These are phyloP conservation scores for Corythornis cristatus DNA, from an alignment of 2,113 vertebrate genomes.

Conservation along the genomic window DNA sequence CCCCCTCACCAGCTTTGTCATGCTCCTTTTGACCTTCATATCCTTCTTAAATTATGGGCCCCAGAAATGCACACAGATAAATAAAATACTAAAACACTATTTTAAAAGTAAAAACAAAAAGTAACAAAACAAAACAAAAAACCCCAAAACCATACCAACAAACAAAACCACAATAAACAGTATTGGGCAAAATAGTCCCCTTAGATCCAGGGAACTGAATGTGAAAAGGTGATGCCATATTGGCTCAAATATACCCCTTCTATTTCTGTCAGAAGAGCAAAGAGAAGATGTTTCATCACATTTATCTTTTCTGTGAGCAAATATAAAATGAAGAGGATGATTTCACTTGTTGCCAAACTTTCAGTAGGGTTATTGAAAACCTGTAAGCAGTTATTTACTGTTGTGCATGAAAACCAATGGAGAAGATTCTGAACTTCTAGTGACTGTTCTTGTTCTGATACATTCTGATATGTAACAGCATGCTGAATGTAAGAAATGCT, in stretches of 20 bases:
- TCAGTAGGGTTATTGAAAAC: neutral
- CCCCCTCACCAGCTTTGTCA: neutral
- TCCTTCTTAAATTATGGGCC: neutral
- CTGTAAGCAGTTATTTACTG: neutral
- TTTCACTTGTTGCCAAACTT: neutral
- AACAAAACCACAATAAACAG: no score
- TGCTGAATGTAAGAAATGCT: neutral
- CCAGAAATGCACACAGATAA: neutral
- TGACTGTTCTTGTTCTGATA: neutral
- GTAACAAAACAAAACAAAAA: no score
- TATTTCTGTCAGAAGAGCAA: neutral
- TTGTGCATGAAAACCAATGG: neutral
- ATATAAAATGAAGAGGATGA: neutral
- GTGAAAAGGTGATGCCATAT: neutral
- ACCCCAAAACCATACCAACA: no score
- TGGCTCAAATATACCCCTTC: neutral
- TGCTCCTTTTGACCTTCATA: neutral
- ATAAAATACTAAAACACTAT: neutral
- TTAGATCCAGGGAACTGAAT: neutral
- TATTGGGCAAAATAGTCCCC: neutral
- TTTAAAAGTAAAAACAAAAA: neutral
- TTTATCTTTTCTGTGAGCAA: neutral
- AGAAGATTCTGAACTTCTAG: neutral
- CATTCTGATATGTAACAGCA: neutral
- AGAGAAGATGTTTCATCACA: neutral